Conservation (phyloP, 2,797 vertebrate species). For the Scleropages formosus region DNA sequence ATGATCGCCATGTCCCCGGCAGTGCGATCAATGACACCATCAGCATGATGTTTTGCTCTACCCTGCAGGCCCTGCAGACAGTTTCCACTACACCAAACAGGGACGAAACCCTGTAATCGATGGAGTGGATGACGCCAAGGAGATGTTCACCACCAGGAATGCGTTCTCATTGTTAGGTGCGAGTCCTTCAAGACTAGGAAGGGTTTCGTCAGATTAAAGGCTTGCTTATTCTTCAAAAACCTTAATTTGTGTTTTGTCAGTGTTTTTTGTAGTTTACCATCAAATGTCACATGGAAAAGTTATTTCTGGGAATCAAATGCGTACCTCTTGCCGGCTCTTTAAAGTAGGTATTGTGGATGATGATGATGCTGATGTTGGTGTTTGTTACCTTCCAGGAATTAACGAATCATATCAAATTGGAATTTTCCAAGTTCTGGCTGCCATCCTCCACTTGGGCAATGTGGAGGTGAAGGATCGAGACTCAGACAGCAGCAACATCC, state of each 20-base stretch:
- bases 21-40: neutral
- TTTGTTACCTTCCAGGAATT: conserved; percentile 72
- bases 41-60: neutral
- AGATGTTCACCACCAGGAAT: conserved; percentile 82
- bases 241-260: too few relatives aligned
- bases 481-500: conserved; percentile 87
- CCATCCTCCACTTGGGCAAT: conserved; percentile 94
- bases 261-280: too few relatives aligned
- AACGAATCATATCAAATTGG: conserved; percentile 92
- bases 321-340: neutral
- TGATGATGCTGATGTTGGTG: neutral
- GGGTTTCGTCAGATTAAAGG: neutral
- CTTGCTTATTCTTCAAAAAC: neutral
- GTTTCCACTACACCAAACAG: conserved; percentile 89
- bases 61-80: conserved; percentile 74
- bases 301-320: neutral
- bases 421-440: conserved; percentile 90
- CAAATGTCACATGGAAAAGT: neutral
- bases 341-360: neutral
- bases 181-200: neutral
- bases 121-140: conserved; percentile 88
- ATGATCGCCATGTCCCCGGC: neutral
- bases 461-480: conserved; percentile 88
- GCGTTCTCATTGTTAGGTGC: conserved; percentile 90
- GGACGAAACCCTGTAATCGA: conserved; percentile 88